Base-by-base conservation (phyloP, 2,113 vertebrate genomes). In the Megaceryle maxima region DNA sequence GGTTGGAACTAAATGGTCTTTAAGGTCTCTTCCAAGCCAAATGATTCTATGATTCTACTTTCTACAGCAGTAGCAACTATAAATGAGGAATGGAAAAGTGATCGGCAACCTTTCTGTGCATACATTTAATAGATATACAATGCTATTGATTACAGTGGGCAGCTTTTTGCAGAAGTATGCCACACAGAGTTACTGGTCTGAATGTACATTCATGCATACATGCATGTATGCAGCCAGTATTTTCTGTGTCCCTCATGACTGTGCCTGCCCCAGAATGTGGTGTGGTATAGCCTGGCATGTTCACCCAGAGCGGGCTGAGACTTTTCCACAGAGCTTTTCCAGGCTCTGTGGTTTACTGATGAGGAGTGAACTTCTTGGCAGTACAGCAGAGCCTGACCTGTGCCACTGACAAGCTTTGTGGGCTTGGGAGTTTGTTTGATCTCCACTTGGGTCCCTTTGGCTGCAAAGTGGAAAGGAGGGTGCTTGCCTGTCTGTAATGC, bases 151-250 rank as follows among this genome's bases (percentile, higher is more conserved):
- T 37, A 50, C 22, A 50, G 9, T 4, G n/a, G 46, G 37, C 21
- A 41, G 11, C 0, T 21, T 67, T 46, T 59, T 77, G 44, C 44
- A 66, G 62, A 48, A 73, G 20, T 29, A 12, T 70, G 31, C 35
- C 69, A 21, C 14, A 12, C 11, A 24, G 60, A 63, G 31, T 35
- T 39, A 29, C 29, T 43, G 15, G 12, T 43, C n/a, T 82, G 41
- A 85, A 63, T 7, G 13, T 25, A 51, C 24, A 24, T 51, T 25
- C 50, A 51, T 51, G 24, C 2, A 5, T 28, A 8, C 10, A 3
- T 39, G 43, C 1, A 3, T 29, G 11, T 12, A 10, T 19, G 29
- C 19, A n/a, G 5, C 21, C 8, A 17, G 0, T 56, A 29, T n/a
- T 76, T 73, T 46, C 53, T 66, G 39, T 43, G 48, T 5, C 2